Conservation (phyloP, 2,888 invertebrate species). For the Sceliomorpha sp. region DNA sequence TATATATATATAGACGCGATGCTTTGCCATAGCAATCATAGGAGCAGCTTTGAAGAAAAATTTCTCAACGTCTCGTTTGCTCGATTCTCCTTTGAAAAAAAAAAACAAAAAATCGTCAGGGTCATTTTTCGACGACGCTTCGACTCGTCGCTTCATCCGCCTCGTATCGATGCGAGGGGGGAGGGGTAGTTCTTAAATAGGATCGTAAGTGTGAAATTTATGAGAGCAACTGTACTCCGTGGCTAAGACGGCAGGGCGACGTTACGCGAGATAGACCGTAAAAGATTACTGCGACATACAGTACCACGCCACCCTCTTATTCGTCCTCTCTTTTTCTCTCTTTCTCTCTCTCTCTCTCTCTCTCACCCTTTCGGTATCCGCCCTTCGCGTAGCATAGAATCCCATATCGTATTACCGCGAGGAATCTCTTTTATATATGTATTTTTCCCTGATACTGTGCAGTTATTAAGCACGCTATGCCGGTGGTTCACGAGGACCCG, state of each 20-base stretch:
- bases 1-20: conserved; percentile 12
- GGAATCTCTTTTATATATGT: conserved; percentile 66
- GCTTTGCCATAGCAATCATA: background rate
- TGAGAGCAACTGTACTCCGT: conserved; percentile 44
- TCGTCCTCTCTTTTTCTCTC: too few relatives aligned
- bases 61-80: background rate
- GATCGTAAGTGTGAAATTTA: conserved; percentile 49
- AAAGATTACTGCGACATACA: conserved; percentile 74
- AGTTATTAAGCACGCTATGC: conserved; percentile 72
- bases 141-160: too few relatives aligned
- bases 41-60: conserved; percentile 3
- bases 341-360: too few relatives aligned
- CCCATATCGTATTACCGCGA: conserved; percentile 73
- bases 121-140: conserved; percentile 13
- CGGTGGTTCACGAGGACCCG: conserved; percentile 59
- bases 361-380: conserved; percentile 57
- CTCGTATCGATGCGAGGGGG: conserved; percentile 42
- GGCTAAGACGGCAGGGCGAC: conserved; percentile 50
- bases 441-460: conserved; percentile 60
- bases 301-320: conserved; percentile 40
- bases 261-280: conserved; percentile 70
- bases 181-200: conserved; percentile 20
- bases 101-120: conserved; percentile 1
- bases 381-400: conserved; percentile 66
- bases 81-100: background rate